phyloP scores from a whole-genome alignment of 2,888 invertebrate species.

The Luffia ferchaultella region DNA sequence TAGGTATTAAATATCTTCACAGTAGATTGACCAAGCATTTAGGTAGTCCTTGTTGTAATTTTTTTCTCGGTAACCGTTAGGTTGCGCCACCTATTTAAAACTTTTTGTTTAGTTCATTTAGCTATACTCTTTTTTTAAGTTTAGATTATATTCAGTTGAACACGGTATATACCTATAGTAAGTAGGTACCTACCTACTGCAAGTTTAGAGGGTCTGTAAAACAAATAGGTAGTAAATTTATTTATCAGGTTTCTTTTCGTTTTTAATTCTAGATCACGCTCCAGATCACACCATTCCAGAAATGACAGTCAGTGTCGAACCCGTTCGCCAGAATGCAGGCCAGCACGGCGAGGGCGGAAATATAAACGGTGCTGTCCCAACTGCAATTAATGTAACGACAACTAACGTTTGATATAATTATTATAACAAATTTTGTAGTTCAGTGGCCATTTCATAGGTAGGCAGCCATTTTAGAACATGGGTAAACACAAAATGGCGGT shows the following conservation, averaged over 20 bases:
- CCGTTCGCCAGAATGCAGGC: not conserved
- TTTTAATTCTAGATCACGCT: not conserved
- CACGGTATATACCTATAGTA: not conserved
- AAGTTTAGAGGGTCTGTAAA: too few species aligned
- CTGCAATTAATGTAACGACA: not conserved
- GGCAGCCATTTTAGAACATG: too few species aligned
- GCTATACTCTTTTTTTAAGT: not conserved
- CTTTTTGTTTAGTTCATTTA: not conserved
- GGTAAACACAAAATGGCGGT: too few species aligned
- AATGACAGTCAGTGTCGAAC: not conserved
- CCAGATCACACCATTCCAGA: not conserved
- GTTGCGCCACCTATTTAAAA: not conserved
- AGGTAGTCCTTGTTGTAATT: not conserved
- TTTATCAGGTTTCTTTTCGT: not conserved
- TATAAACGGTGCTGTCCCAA: not conserved
- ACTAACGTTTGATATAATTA: too few species aligned
- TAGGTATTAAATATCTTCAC: too few species aligned
- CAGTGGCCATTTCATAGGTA: too few species aligned
- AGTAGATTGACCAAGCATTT: not conserved
- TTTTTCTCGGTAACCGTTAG: not conserved
- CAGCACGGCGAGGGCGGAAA: not conserved
- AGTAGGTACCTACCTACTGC: not conserved
- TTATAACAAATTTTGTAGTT: too few species aligned
- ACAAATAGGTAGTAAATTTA: not conserved
- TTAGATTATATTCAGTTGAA: not conserved